Percentiles rank a stretch among this genome's conserved stretches.
Evolutionary conservation across 1,140 invertebrate species (phyloP).

Genomic region (Phenacoccus solenopsis): DNA sequence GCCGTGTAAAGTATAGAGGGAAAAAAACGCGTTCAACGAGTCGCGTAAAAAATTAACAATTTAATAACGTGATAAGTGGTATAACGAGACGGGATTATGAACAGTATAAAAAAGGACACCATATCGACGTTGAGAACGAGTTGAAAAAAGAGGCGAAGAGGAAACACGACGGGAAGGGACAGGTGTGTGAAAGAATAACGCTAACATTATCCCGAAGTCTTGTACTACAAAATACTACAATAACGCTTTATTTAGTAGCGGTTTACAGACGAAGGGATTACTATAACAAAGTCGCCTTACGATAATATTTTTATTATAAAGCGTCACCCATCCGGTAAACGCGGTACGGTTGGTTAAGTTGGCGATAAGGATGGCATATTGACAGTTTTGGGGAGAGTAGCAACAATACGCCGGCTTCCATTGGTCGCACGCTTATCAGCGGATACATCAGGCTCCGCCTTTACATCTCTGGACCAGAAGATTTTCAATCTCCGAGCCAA

Average conservation of each 20-base stretch:
- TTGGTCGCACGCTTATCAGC: background rate
- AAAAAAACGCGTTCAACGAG: background rate
- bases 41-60: background rate
- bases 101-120: background rate
- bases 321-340: slow-evolving; percentile 16
- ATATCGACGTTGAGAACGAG: background rate
- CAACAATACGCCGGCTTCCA: background rate
- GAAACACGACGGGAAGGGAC: background rate
- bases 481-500: background rate
- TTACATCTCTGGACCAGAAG: background rate
- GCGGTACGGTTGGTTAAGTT: background rate
- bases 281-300: slow-evolving; percentile 16
- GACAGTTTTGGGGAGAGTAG: slow-evolving; percentile 1
- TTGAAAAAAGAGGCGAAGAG: background rate
- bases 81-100: background rate
- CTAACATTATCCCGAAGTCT: background rate
- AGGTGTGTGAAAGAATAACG: background rate
- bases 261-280: slow-evolving; percentile 14
- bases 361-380: background rate
- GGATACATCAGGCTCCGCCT: background rate
- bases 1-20: too few relatives aligned
- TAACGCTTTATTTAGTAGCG: slow-evolving; percentile 7
- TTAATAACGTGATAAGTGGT: background rate
- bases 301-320: slow-evolving; percentile 18
- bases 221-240: slow-evolving; percentile 3